Conservation (phyloP, 2,888 invertebrate species). For the Proisotoma minuta region DNA sequence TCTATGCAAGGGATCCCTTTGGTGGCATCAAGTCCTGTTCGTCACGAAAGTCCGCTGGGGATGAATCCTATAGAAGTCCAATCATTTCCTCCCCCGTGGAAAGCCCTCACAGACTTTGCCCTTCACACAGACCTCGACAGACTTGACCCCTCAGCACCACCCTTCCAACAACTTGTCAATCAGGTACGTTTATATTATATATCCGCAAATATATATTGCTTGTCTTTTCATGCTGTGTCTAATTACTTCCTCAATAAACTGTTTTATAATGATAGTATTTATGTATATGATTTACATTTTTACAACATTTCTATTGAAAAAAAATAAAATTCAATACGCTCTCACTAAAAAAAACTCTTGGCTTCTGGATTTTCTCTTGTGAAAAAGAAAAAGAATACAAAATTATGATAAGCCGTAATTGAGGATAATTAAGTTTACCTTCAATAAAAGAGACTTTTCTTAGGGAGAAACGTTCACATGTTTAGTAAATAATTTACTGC, state of each 20-base stretch:
- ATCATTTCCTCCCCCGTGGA: constrained; percentile 96
- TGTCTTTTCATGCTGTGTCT: not conserved
- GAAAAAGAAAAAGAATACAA: no score
- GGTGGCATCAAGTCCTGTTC: constrained; percentile 90
- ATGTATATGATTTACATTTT: no score
- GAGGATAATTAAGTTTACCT: no score
- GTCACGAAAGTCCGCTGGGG: constrained; percentile 81
- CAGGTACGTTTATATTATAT: constrained; percentile 62
- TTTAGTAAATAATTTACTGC: not conserved
- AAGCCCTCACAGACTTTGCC: constrained; percentile 91
- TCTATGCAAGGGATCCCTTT: constrained; percentile 96
- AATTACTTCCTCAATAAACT: not conserved
- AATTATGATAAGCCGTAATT: no score
- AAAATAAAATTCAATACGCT: no score
- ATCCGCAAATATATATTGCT: not conserved
- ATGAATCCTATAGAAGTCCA: constrained; percentile 82
- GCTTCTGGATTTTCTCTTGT: no score
- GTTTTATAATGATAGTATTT: not conserved
- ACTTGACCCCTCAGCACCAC: constrained; percentile 77
- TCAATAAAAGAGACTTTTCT: no score
- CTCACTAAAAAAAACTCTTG: no score
- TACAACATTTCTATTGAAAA: no score
- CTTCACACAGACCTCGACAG: constrained; percentile 87
- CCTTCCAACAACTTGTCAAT: constrained; percentile 93
- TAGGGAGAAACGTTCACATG: no score